These are phyloP conservation scores for Calliphora vicina DNA, from an alignment of 1,140 invertebrate species.

Conservation along the genomic window DNA sequence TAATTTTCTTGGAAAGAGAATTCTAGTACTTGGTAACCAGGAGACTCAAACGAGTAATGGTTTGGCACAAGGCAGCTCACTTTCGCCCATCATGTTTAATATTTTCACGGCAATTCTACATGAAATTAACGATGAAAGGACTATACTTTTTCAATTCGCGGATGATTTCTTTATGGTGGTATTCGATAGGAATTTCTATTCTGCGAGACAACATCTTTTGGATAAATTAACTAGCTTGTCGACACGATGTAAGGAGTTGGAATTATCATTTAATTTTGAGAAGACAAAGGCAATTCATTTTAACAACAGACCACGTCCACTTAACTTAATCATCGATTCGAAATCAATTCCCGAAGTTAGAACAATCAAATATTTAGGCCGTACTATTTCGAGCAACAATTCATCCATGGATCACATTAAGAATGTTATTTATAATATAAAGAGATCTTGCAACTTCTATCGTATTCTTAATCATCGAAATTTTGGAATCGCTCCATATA, in stretches of 20 bases:
- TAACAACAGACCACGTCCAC: background rate
- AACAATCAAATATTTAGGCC: background rate
- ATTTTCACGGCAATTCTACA: background rate
- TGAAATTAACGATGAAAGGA: background rate
- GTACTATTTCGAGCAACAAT: no score
- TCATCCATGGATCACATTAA: no score
- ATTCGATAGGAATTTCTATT: background rate
- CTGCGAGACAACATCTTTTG: background rate
- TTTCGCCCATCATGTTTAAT: background rate
- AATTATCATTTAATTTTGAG: background rate
- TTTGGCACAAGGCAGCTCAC: background rate
- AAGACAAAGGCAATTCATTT: background rate
- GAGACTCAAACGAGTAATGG: background rate
- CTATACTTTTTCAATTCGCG: background rate
- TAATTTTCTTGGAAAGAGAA: background rate
- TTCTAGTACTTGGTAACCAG: background rate
- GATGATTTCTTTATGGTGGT: conserved; percentile 4
- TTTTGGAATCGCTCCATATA: background rate
- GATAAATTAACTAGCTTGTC: background rate
- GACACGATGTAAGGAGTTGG: background rate
- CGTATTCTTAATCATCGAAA: background rate
- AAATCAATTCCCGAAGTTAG: background rate
- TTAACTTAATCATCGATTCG: background rate
- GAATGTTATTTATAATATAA: background rate
- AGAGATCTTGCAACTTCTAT: background rate